Evolutionary conservation across 2,888 invertebrate genomes (phyloP).

Genomic region (Branchipolynoe longqiensis): DNA sequence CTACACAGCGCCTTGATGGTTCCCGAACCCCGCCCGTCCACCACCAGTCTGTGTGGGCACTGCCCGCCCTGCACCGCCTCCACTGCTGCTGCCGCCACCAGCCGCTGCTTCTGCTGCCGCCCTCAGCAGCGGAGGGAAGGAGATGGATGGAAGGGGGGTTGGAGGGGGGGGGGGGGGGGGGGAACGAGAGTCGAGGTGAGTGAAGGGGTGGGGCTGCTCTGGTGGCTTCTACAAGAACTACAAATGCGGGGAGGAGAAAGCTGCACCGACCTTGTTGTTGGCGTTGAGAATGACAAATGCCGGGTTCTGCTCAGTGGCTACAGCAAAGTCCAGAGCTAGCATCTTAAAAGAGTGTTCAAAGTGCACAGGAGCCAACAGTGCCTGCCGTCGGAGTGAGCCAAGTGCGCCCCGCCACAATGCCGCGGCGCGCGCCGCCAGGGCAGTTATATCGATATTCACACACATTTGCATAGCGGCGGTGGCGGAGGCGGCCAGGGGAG

Average conservation of each 20-base stretch:
- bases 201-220: too few relatives aligned
- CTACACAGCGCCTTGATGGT: too few relatives aligned
- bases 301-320: slow-evolving; percentile 15
- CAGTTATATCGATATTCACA: slow-evolving; percentile 31
- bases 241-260: slow-evolving; percentile 7
- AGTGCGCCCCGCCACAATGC: neutral
- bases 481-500: neutral
- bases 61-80: neutral
- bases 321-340: slow-evolving; percentile 41
- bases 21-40: too few relatives aligned
- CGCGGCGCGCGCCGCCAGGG: neutral
- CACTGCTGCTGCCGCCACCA: neutral
- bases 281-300: slow-evolving; percentile 52
- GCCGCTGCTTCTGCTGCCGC: neutral
- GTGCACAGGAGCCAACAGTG: too few relatives aligned
- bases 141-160: neutral
- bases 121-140: neutral
- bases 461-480: slow-evolving; percentile 46
- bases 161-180: neutral
- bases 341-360: slow-evolving; percentile 3
- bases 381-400: too few relatives aligned
- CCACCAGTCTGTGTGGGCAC: neutral
- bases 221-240: neutral
- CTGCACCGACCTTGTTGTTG: slow-evolving; percentile 46
- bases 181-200: neutral